phyloP scores from a whole-genome alignment of 2,888 invertebrate genomes.

The Cerastis leucographa region DNA sequence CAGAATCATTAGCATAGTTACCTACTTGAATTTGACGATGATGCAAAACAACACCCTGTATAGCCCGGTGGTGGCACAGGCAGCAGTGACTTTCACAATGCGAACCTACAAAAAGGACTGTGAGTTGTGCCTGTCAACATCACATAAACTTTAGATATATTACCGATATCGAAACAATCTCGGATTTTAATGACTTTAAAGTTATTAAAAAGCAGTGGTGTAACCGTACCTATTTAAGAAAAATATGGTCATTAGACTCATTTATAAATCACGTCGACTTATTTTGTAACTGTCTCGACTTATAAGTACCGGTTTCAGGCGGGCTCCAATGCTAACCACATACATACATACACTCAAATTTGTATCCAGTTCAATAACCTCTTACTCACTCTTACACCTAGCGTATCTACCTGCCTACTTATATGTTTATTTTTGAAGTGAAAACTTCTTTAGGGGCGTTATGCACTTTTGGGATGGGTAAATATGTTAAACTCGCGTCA shows the following conservation, averaged over 20 bases:
- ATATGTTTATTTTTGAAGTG: conserved; percentile 5
- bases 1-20: too few relatives aligned
- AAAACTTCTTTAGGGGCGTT: too few relatives aligned
- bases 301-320: conserved; percentile 47
- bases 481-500: too few relatives aligned
- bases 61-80: background rate
- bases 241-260: conserved; percentile 19
- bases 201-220: background rate
- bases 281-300: conserved; percentile 12
- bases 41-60: too few relatives aligned
- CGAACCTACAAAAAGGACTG: conserved; percentile 3
- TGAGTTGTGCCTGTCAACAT: background rate
- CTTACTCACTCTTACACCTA: conserved; percentile 27
- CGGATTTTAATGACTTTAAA: background rate
- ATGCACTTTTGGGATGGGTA: too few relatives aligned
- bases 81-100: background rate
- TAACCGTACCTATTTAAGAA: background rate
- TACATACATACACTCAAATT: conserved; percentile 4
- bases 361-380: conserved; percentile 39
- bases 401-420: background rate
- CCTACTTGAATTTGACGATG: too few relatives aligned
- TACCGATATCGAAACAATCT: background rate
- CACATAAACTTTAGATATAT: background rate
- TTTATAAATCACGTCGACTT: background rate
- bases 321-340: conserved; percentile 11